Conservation (phyloP, 2,113 vertebrate species). For the Rhea americana region DNA sequence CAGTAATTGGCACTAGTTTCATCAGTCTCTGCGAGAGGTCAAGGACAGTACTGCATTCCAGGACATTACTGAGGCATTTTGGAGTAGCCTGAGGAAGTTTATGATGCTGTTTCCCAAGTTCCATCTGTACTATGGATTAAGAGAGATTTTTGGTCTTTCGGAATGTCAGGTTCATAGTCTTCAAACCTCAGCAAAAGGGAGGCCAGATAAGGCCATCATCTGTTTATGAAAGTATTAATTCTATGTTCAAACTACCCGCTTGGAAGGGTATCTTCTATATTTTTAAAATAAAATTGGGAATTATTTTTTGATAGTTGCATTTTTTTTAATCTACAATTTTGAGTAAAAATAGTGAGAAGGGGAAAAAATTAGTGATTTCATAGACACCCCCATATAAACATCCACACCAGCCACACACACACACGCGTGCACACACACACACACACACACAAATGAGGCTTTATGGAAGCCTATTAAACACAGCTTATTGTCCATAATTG, state of each 20-base stretch:
- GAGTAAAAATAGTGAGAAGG: not conserved
- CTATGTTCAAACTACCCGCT: not conserved
- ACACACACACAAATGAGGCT: not conserved
- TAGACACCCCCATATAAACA: not conserved
- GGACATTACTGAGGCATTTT: not conserved
- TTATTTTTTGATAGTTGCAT: not conserved
- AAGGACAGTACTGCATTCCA: not conserved
- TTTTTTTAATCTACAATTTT: not conserved
- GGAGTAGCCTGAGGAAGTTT: not conserved
- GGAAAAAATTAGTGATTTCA: not conserved
- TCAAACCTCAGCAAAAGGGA: not conserved
- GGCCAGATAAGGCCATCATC: not conserved
- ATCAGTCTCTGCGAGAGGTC: not conserved
- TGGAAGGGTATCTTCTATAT: not conserved
- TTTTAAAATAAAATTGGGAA: not conserved
- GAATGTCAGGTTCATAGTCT: not conserved
- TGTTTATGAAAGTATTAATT: not conserved
- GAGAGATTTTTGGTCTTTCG: not conserved
- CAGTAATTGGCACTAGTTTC: slow-evolving; percentile 43
- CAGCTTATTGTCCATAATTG: not conserved
- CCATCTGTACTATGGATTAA: not conserved
- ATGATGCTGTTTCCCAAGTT: not conserved
- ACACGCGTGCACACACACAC: rapidly evolving
- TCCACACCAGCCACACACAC: too few species aligned
- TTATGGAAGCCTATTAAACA: not conserved